These are phyloP conservation scores for Danio tinwini DNA, from an alignment of 2,797 vertebrate genomes.

Conservation along the genomic window DNA sequence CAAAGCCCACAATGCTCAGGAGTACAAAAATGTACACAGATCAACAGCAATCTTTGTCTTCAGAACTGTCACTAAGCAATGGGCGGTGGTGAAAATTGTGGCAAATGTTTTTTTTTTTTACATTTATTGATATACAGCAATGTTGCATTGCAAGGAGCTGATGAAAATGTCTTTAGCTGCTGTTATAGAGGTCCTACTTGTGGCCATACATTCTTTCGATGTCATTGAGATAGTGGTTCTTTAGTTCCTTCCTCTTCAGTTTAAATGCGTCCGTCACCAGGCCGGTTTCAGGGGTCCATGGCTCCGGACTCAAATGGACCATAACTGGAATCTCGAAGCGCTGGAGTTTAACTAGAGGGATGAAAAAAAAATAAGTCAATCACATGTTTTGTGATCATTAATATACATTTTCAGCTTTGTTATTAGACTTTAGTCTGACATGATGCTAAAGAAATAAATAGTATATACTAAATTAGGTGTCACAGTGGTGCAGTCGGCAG, in stretches of 20 bases:
- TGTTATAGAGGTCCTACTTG: slow-evolving; percentile 77
- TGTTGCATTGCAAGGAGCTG: slow-evolving; percentile 20
- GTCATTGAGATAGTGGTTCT: slow-evolving; percentile 95
- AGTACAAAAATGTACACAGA: slow-evolving; percentile 28
- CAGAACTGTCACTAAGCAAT: slow-evolving; percentile 34
- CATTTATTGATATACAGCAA: slow-evolving; percentile 45
- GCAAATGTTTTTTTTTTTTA: slow-evolving; percentile 11
- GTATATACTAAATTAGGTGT: background rate
- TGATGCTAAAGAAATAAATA: background rate
- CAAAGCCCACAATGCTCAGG: slow-evolving; percentile 4
- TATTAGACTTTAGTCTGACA: background rate
- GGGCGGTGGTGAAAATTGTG: slow-evolving; percentile 25
- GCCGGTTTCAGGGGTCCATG: slow-evolving; percentile 97
- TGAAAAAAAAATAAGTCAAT: background rate
- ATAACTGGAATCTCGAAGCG: slow-evolving; percentile 96
- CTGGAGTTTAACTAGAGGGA: slow-evolving; percentile 89
- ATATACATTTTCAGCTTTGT: background rate
- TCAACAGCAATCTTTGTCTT: background rate
- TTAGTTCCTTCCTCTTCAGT: slow-evolving; percentile 96
- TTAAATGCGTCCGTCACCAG: slow-evolving; percentile 98
- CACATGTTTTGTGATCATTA: background rate
- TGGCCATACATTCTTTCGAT: slow-evolving; percentile 98
- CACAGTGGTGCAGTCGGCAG: no score
- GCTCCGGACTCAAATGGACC: slow-evolving; percentile 93
- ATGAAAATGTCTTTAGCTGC: slow-evolving; percentile 16